Evolutionary conservation across 2,888 invertebrate genomes (phyloP).

Genomic region (Taenaris catops): DNA sequence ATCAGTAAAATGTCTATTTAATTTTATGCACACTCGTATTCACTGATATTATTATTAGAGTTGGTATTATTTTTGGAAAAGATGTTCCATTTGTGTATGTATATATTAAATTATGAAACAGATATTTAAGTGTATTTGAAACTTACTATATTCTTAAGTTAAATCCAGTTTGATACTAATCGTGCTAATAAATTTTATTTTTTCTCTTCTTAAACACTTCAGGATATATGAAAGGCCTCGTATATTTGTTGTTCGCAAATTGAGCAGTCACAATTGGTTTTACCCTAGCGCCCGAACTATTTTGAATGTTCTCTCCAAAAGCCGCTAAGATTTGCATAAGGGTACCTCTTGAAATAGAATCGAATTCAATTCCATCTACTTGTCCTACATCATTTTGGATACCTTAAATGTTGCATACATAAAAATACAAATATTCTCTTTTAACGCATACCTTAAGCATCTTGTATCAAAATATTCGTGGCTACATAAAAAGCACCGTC

Average conservation of each 20-base stretch:
- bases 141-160: background rate
- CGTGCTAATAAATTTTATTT: background rate
- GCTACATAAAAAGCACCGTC: too few relatives aligned
- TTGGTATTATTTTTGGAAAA: too few relatives aligned
- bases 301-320: constrained; percentile 40
- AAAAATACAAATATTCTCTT: background rate
- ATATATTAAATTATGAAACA: too few relatives aligned
- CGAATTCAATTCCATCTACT: constrained; percentile 41
- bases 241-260: constrained; percentile 51
- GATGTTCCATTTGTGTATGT: too few relatives aligned
- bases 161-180: background rate
- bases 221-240: constrained; percentile 48
- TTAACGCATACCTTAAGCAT: too few relatives aligned
- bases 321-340: constrained; percentile 46
- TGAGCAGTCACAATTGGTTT: constrained; percentile 42
- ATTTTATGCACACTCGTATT: too few relatives aligned
- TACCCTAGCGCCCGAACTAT: constrained; percentile 19
- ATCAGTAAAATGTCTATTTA: too few relatives aligned
- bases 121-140: too few relatives aligned
- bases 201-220: constrained; percentile 17
- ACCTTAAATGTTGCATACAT: background rate
- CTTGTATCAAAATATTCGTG: too few relatives aligned
- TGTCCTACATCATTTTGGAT: constrained; percentile 6
- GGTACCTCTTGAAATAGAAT: constrained; percentile 30
- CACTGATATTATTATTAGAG: too few relatives aligned